Evolutionary conservation across 1,140 invertebrate species (phyloP).

Genomic region (silkworm (Bombyx mori)): ASM3026992v2 NC_085112.1:3034001-3034500

Average conservation of each 20-base stretch:
- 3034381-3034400: constrained; percentile 30
- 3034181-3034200: background rate
- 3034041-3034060: no score
- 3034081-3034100: background rate
- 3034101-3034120: background rate
- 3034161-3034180: background rate
- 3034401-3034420: constrained; percentile 13
- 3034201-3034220: background rate
- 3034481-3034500: no score
- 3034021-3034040: no score
- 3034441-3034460: no score
- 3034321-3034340: constrained; percentile 18
- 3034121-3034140: background rate
- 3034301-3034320: constrained; percentile 11
- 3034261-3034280: background rate
- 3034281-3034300: constrained; percentile 9
- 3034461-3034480: no score
- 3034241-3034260: no score
- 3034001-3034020: no score
- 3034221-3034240: background rate
- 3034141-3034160: background rate
- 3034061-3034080: background rate
- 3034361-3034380: constrained; percentile 15
- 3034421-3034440: constrained; percentile 9
- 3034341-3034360: constrained; percentile 28